These are phyloP conservation scores for Colossoma macropomum DNA, from an alignment of 2,113 vertebrate species.

Conservation along the genomic window DNA sequence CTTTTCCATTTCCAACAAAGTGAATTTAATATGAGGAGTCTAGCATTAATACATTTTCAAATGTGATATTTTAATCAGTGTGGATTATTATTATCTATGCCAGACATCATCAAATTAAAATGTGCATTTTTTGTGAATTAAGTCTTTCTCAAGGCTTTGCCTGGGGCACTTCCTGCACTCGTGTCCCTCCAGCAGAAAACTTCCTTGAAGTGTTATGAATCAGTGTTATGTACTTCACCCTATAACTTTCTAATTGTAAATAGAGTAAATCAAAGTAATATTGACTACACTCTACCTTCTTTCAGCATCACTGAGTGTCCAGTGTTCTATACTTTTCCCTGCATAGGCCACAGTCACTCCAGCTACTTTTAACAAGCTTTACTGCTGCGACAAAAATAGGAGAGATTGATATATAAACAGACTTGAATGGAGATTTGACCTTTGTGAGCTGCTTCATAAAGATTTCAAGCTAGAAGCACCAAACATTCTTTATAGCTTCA, in stretches of 20 bases:
- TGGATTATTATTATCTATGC: not conserved
- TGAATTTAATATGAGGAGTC: not conserved
- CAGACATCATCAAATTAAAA: not conserved
- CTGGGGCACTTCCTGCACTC: slow-evolving; percentile 1
- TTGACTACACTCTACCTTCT: not conserved
- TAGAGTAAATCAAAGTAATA: not conserved
- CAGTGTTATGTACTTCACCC: not conserved
- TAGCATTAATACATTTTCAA: not conserved
- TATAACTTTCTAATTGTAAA: not conserved
- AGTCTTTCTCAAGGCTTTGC: slow-evolving; percentile 1
- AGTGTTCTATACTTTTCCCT: not conserved
- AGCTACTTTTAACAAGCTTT: not conserved
- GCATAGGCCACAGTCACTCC: not conserved
- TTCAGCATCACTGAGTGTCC: not conserved
- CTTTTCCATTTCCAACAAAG: not conserved
- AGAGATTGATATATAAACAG: not conserved
- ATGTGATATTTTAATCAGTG: not conserved
- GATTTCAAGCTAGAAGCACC: not conserved
- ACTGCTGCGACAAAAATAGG: not conserved
- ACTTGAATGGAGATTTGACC: not conserved
- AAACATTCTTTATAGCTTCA: not conserved
- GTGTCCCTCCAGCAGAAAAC: slow-evolving; percentile 16
- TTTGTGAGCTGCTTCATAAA: not conserved
- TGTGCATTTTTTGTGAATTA: not conserved
- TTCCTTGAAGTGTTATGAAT: slow-evolving; percentile 5